Conservation (phyloP, 2,888 invertebrate species). For the Calameuta idolon region DNA sequence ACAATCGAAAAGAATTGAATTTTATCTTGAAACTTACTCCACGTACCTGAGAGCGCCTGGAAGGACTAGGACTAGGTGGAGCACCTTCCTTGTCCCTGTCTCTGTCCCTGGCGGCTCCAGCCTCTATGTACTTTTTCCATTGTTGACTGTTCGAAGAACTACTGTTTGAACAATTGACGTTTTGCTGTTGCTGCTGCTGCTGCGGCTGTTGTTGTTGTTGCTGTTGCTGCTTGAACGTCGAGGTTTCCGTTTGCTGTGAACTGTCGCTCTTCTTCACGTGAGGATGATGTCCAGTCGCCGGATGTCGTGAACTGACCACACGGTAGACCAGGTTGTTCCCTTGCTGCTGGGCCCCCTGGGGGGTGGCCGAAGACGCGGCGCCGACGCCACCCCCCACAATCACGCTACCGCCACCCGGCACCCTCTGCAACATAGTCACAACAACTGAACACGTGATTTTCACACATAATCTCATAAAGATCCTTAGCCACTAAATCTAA, state of each 20-base stretch:
- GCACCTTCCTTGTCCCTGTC: conserved; percentile 61
- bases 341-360: conserved; percentile 60
- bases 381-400: conserved; percentile 64
- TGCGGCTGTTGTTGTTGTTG: conserved; percentile 50
- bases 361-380: conserved; percentile 60
- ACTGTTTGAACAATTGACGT: conserved; percentile 44
- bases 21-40: conserved; percentile 5
- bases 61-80: conserved; percentile 64
- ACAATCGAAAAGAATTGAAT: not conserved
- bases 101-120: conserved; percentile 61
- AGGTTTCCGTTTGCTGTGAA: conserved; percentile 70
- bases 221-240: conserved; percentile 65
- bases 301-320: conserved; percentile 60
- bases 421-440: conserved; percentile 48
- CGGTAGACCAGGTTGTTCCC: conserved; percentile 61
- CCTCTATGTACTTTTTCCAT: conserved; percentile 69
- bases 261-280: conserved; percentile 69
- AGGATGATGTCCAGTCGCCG: conserved; percentile 52
- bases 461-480: not conserved
- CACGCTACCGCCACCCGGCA: conserved; percentile 60
- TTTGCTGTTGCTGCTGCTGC: conserved; percentile 40
- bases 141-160: conserved; percentile 65
- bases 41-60: conserved; percentile 60
- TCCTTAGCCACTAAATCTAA: not conserved
- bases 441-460: not conserved